Base-by-base conservation (phyloP, 2,113 vertebrate genomes). In the Caracal caracal region DNA sequence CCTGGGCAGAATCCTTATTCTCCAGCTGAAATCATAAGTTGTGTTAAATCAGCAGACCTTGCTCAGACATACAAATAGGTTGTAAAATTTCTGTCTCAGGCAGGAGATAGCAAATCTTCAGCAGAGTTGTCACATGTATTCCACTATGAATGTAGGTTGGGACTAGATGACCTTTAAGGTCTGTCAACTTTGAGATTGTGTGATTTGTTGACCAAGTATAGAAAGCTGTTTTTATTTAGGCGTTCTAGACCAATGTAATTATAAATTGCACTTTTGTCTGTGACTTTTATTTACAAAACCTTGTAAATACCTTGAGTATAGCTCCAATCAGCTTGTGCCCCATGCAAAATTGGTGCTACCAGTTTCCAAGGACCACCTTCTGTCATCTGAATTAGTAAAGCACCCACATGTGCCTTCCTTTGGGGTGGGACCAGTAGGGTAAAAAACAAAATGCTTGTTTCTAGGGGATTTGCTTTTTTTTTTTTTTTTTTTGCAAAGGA, bases 191-290 rank as follows among this genome's bases (percentile, higher is more conserved):
- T 85, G 22, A 90, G 91, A 51, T 37, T 96, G 75, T 65, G 22
- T 91, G 82, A 51, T 87, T 81, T 94, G 30, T 90, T 94, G 68
- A 35, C 79, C 43, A 81, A 37, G 56, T 68, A 33, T 47, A 61
- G 51, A 95, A 94, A 94, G 73, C 85, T 92, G 53, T 56, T 86
- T 88, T 96, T 94, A 47, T 95, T 88, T 51, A 92, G 43, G 28
- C 8, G 73, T 5, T 79, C 80, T 80, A 90, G 86, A 81, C 30
- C 70, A 71, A 13, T 91, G 43, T 87, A 59, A 56, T 90, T 88
- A 91, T 83, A 65, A 83, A 84, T 56, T 91, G 61, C 5, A 87
- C 35, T 97, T 33, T 75, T 93, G 40, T 82, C 53, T 78, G 66
- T 93, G 49, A 12, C 73, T 90, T 96, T 90, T 78, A 47, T 83